These are phyloP conservation scores for Oreochromis grahami DNA, from an alignment of 2,797 vertebrate genomes.

Conservation along the genomic window DNA sequence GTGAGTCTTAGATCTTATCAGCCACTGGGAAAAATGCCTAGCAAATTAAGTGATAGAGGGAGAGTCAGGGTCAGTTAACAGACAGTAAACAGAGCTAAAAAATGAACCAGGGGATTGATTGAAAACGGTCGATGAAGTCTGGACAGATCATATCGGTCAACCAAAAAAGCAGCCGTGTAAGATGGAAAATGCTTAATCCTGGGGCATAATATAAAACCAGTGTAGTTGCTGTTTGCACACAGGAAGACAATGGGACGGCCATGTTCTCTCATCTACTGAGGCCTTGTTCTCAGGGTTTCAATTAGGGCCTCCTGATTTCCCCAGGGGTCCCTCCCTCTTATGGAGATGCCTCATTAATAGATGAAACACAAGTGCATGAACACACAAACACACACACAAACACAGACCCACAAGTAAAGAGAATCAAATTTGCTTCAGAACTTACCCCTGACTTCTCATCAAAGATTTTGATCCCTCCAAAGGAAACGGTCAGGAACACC, in stretches of 20 bases:
- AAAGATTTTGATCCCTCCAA: conserved; percentile 99
- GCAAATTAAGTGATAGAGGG: background rate
- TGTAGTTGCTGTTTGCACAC: conserved; percentile 36
- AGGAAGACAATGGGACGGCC: conserved; percentile 56
- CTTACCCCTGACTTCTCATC: conserved; percentile 99
- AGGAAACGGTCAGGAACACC: conserved; percentile 97
- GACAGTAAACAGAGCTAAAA: background rate
- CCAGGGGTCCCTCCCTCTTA: conserved; percentile 45
- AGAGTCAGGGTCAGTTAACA: background rate
- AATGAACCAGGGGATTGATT: background rate
- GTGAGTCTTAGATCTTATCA: background rate
- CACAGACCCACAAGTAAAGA: background rate
- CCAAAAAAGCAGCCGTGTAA: conserved; percentile 17
- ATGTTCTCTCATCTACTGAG: conserved; percentile 70
- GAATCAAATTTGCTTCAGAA: conserved; percentile 27
- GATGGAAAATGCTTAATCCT: conserved; percentile 35
- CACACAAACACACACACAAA: background rate
- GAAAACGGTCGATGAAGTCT: background rate
- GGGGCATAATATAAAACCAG: conserved; percentile 37
- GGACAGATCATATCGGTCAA: conserved; percentile 2
- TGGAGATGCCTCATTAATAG: conserved; percentile 71
- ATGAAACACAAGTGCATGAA: conserved; percentile 36
- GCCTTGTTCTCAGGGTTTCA: conserved; percentile 74
- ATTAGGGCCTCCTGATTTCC: conserved; percentile 77
- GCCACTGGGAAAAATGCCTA: background rate